Base-by-base conservation (phyloP, 2,888 invertebrate genomes). In the Pyrgus malvae region DNA sequence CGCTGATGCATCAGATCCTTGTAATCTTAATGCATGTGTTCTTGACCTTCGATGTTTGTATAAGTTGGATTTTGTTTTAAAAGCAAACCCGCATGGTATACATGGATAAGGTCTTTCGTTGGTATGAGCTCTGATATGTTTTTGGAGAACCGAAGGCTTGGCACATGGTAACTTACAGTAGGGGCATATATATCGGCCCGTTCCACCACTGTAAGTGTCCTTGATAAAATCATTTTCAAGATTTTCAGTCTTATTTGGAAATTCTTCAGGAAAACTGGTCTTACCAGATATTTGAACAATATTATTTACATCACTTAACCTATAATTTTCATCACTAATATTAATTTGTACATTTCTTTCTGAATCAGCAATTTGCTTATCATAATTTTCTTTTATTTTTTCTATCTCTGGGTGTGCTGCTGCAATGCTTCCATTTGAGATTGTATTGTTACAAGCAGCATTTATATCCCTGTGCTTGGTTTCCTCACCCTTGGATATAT, bases 21-120 rank as follows among this genome's bases (percentile, higher is more conserved):
- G 93, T 67, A 92, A 83, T 70, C 94, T 92, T 62, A 94, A 88
- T 46, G 92, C 92, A 72, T 95, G 95, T 37, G 95, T 92, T 66
- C 94, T 91, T 42, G 95, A 95, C 80, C 95, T 92, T 80, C 95
- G 94, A 83, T 97, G 97, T 82, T 98, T 98, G 80, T 97, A 97
- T 64, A 97, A 92, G 83, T 98, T 98, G 69, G 97, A 97, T 81
- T 96, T 96, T 16, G 98, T 98, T 86, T 98, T 98, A 89, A 98
- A 98, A 69, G 97, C 95, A 85, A 97, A 96, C 64, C 96, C 96
- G 83, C 97, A 98, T 64, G 95, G 94, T 69, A 92, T 91, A 87
- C 97, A 98, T 21, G 97, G 97, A 89, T 94, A 98, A 55, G 97
- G 97, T 69, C 97, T 92, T 85, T 98, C 97, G 78, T 97, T 97